Evolutionary conservation across 2,113 vertebrate species (phyloP), one percentile per base, ranked within the genome.

Genomic region (Bucco capensis): DNA sequence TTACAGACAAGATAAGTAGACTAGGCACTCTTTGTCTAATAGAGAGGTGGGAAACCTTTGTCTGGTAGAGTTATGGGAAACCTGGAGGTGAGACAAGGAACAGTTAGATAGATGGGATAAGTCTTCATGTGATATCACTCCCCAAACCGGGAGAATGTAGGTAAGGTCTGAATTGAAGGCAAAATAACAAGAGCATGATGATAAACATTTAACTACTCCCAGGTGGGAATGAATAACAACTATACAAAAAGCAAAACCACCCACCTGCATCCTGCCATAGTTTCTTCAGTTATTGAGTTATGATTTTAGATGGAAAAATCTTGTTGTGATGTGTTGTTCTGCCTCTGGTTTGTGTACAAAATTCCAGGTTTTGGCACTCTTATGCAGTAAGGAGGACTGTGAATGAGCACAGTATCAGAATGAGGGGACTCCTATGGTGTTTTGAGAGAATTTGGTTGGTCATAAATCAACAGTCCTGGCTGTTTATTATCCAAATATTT

Each of bases 231-330:
- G 15, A 76, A 16, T 14, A 15, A 5, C 27, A 83, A 90, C 25
- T 2, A 25, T 17, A 44, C 4, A 66, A 16, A 58, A 88, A 66
- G 3, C 1, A 75, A 60, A 66, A 19, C 0, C 12, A 42, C 3
- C 4, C 19, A 56, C 14, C 25, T 61, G 4, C 57, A 89, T 24
- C 5, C 30, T 42, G 10, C 14, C 15, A 21, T 9, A 40, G 2
- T 57, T 85, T 69, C 9, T 64, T 88, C 40, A 85, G 40, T 14
- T 65, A 56, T 22, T 81, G 19, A 53, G 14, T 50, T 65, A 33
- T 21, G 6, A 80, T 91, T 92, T 94, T 57, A 60, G 24, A 10
- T 13, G 38, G 18, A 40, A 62, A 51, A 56, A 49, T 11, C 0
- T 7, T 21, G 53, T 87, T 78, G 66, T 17, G 22, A 51, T 4